Conservation (phyloP, 30 jellyfish, hydroid and myxozoan genomes). For the Aurelia aurita region DNA sequence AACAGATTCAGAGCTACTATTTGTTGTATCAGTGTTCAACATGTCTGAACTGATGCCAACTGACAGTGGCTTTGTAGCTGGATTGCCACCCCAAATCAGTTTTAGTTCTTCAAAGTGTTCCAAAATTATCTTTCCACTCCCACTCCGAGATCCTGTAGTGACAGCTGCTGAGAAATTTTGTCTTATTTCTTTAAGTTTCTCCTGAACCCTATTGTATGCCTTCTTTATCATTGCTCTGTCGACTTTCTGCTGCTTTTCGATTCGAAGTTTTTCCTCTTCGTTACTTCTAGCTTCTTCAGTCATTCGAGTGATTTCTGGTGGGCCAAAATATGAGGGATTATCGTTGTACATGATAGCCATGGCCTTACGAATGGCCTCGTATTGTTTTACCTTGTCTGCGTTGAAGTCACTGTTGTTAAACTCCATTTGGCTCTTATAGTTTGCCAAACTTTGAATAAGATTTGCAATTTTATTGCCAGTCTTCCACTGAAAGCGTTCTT, state of each 20-base stretch:
- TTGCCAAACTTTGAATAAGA: slow-evolving; percentile 14
- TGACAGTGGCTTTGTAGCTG: not conserved
- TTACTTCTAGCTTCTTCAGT: slow-evolving; percentile 29
- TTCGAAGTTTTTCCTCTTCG: slow-evolving; percentile 22
- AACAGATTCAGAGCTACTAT: slow-evolving; percentile 1
- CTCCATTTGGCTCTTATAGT: slow-evolving; percentile 27
- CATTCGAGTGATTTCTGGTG: slow-evolving; percentile 27
- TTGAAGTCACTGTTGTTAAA: slow-evolving; percentile 33
- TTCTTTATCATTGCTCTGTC: slow-evolving; percentile 25
- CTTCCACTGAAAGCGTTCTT: slow-evolving; percentile 28
- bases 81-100: not conserved
- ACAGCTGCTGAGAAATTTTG: not conserved
- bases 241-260: slow-evolving; percentile 40
- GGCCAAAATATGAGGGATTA: too few species aligned
- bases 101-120: not conserved
- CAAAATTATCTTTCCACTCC: not conserved
- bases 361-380: slow-evolving; percentile 40
- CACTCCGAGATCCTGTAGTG: not conserved
- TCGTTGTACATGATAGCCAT: slow-evolving; percentile 24
- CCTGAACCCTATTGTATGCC: not conserved
- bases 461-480: slow-evolving; percentile 12
- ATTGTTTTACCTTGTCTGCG: slow-evolving; percentile 35
- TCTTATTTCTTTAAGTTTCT: not conserved
- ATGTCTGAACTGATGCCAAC: not conserved
- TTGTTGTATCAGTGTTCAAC: not conserved